These are phyloP conservation scores for Petaurus breviceps DNA, from an alignment of 2,113 vertebrate species.

Conservation along the genomic window DNA sequence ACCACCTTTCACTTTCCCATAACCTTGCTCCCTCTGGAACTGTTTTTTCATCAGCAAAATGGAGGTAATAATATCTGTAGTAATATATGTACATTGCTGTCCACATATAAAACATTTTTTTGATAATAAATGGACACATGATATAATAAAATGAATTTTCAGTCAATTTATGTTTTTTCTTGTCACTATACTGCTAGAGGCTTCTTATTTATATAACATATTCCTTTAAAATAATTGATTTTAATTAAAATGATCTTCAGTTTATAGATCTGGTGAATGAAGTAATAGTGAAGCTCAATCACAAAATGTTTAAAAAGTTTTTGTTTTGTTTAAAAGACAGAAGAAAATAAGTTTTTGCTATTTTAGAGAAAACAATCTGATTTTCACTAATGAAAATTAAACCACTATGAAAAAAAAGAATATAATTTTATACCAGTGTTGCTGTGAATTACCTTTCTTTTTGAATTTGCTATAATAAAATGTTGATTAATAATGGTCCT, in stretches of 20 bases:
- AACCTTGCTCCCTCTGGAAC: neutral
- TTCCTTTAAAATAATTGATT: neutral
- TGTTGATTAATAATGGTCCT: slow-evolving; percentile 58
- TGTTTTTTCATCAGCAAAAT: neutral
- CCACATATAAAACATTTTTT: neutral
- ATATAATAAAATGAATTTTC: neutral
- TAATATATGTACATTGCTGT: neutral
- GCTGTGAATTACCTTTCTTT: slow-evolving; percentile 45
- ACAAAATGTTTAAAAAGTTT: neutral
- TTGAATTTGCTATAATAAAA: slow-evolving; percentile 38
- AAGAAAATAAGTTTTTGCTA: neutral
- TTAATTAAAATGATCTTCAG: neutral
- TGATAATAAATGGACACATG: neutral
- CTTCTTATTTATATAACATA: neutral
- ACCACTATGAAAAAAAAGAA: neutral
- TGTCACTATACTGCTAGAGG: neutral
- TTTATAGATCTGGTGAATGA: neutral
- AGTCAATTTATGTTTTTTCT: neutral
- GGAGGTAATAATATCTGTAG: neutral
- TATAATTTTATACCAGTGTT: neutral
- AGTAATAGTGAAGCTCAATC: neutral
- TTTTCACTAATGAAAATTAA: neutral
- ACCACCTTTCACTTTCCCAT: neutral
- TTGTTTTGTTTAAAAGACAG: slow-evolving; percentile 6
- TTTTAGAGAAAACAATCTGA: neutral